A percentile compares a stretch with the other conserved stretches of the same genome.
phyloP scores from a whole-genome alignment of 2,888 invertebrate genomes.

The Agonopterix arenella region DNA sequence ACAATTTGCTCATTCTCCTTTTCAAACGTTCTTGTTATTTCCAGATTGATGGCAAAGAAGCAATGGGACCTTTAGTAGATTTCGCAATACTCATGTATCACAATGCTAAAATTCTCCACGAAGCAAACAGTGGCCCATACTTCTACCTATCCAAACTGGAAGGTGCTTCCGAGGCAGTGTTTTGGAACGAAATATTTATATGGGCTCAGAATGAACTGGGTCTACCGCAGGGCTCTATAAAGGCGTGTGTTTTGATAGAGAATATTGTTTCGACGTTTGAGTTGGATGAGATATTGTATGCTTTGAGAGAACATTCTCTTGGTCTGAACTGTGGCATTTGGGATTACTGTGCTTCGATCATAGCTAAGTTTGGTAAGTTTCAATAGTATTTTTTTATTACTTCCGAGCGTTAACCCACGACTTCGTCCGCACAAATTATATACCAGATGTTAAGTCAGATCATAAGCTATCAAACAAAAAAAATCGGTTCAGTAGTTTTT shows the following conservation, averaged over 20 bases:
- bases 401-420: no score
- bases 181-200: conserved; percentile 83
- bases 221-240: conserved; percentile 79
- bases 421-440: no score
- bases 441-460: no score
- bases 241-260: conserved; percentile 84
- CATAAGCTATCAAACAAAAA: no score
- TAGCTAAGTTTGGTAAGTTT: conserved; percentile 77
- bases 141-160: conserved; percentile 85
- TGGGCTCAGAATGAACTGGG: conserved; percentile 76
- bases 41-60: conserved; percentile 76
- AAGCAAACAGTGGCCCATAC: conserved; percentile 79
- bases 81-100: conserved; percentile 82
- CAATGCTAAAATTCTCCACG: conserved; percentile 70
- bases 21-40: conserved; percentile 12
- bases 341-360: conserved; percentile 83
- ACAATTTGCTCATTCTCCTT: no score
- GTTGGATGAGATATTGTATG: conserved; percentile 82
- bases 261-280: conserved; percentile 82
- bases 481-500: no score
- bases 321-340: conserved; percentile 86
- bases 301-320: conserved; percentile 79
- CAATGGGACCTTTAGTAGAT: conserved; percentile 82
- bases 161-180: conserved; percentile 77
- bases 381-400: no score